A percentile compares a stretch with the other conserved stretches of the same genome.
Conservation (phyloP, 1,140 invertebrate genomes). For the Anastrepha ludens region DNA sequence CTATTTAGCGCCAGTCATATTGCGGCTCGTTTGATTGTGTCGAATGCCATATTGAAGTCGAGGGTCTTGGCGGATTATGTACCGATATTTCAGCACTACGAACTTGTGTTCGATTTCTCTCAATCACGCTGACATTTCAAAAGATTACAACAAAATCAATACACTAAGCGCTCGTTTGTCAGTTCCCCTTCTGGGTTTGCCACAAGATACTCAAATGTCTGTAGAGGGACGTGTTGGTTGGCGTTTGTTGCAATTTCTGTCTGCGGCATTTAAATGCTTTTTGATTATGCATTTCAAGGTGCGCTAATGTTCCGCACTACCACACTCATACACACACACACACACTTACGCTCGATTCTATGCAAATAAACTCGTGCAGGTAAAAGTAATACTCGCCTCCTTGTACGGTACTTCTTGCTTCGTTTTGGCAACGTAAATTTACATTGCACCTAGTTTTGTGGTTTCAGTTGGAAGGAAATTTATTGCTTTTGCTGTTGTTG, state of each 20-base stretch:
- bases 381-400: neutral
- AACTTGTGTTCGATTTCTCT: too few relatives aligned
- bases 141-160: too few relatives aligned
- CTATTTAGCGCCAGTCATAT: too few relatives aligned
- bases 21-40: too few relatives aligned
- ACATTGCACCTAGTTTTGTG: conserved; percentile 35
- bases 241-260: conserved; percentile 1
- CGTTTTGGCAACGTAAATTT: neutral
- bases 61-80: too few relatives aligned
- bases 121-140: too few relatives aligned
- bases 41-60: too few relatives aligned
- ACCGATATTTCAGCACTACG: too few relatives aligned
- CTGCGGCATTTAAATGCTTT: conserved; percentile 46
- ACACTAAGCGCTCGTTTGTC: too few relatives aligned
- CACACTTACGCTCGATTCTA: neutral
- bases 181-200: too few relatives aligned
- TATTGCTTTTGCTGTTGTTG: neutral
- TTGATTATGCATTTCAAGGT: conserved; percentile 42
- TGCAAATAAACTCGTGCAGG: neutral
- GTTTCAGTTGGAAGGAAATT: neutral
- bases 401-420: neutral
- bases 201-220: too few relatives aligned
- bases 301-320: conserved; percentile 40
- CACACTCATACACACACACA: neutral
- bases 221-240: neutral